These are phyloP conservation scores for Mongoloraphidia duomilia DNA, from an alignment of 2,888 invertebrate genomes.

Conservation along the genomic window DNA sequence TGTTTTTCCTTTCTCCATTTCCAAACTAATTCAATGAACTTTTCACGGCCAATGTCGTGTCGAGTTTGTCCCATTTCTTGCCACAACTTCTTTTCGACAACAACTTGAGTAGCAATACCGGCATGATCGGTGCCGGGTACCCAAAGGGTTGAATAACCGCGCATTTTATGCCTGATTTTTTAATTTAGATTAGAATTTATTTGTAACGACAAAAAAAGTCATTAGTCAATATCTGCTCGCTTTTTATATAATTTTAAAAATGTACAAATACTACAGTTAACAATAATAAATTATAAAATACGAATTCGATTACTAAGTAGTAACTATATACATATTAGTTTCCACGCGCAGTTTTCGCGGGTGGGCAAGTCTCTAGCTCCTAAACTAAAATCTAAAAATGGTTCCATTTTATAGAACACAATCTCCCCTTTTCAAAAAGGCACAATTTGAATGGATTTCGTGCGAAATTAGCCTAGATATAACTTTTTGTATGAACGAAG, in stretches of 20 bases:
- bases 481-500: no score
- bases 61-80: constrained; percentile 72
- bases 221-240: not conserved
- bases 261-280: not conserved
- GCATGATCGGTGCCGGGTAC: constrained; percentile 98
- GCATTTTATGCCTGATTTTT: constrained; percentile 73
- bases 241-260: not conserved
- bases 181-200: not conserved
- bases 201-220: no score
- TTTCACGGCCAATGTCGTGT: constrained; percentile 89
- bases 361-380: no score
- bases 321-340: no score
- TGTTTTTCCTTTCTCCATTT: constrained; percentile 74
- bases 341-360: no score
- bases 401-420: no score
- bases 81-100: constrained; percentile 93
- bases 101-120: constrained; percentile 97
- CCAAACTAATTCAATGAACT: constrained; percentile 88
- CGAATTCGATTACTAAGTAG: no score
- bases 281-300: not conserved
- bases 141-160: constrained; percentile 84
- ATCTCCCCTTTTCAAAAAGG: no score
- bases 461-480: no score
- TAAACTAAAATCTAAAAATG: not conserved
- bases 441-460: no score